These are phyloP conservation scores for Urocolius indicus DNA, from an alignment of 2,113 vertebrate genomes.

Conservation along the genomic window DNA sequence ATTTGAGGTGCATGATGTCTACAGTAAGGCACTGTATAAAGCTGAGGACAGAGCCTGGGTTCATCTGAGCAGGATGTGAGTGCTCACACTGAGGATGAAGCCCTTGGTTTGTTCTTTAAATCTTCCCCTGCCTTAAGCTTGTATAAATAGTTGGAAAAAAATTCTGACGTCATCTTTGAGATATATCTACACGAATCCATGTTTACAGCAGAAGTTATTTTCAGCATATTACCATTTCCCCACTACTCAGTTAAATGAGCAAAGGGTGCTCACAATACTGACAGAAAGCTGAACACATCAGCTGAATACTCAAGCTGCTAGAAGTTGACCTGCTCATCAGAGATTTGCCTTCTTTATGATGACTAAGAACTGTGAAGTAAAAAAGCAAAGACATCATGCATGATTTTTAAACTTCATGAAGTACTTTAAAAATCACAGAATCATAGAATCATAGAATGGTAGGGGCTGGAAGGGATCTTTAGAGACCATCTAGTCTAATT, in stretches of 20 bases:
- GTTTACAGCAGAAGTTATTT: background rate
- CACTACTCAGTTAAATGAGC: background rate
- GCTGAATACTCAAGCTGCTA: background rate
- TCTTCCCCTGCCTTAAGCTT: background rate
- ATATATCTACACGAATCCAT: background rate
- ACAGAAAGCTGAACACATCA: background rate
- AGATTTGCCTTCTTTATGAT: background rate
- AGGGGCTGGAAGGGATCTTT: no score
- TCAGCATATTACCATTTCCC: background rate
- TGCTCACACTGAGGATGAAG: background rate
- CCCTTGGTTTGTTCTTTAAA: background rate
- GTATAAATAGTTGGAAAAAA: background rate
- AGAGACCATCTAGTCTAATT: no score
- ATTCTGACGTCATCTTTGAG: background rate
- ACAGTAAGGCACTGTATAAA: background rate
- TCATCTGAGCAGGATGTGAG: background rate
- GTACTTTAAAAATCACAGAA: background rate
- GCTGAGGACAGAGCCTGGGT: background rate
- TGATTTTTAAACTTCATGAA: background rate
- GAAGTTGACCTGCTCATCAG: background rate
- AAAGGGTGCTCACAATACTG: background rate
- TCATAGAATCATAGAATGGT: no score
- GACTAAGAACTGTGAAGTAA: background rate
- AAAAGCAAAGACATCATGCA: background rate
- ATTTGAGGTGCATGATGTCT: background rate